Conservation (phyloP, 2,113 vertebrate genomes). For the Sinocyclocheilus grahami region DNA sequence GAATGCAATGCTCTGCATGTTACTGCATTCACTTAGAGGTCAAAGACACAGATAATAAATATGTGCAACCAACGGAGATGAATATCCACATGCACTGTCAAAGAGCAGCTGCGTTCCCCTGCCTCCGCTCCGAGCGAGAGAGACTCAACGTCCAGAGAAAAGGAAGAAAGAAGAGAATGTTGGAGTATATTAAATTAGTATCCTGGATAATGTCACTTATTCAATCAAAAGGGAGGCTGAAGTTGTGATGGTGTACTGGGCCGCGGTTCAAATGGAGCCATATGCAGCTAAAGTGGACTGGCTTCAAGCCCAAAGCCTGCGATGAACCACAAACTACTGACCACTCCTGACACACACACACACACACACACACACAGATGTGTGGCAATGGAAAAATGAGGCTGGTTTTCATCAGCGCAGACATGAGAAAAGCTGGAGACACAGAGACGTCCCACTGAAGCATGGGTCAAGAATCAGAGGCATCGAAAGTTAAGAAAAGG, state of each 20-base stretch:
- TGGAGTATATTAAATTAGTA: constrained; percentile 50
- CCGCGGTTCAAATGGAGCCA: constrained; percentile 52
- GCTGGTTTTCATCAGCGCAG: constrained; percentile 21
- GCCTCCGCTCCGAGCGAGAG: constrained; percentile 25
- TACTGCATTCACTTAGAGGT: constrained; percentile 41
- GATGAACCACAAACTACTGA: constrained; percentile 50
- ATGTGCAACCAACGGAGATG: constrained; percentile 49
- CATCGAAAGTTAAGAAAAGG: neutral
- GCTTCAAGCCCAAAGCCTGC: constrained; percentile 39
- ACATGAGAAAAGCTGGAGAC: constrained; percentile 25
- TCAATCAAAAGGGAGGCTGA: constrained; percentile 52
- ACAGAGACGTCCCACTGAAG: constrained; percentile 11
- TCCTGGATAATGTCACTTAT: constrained; percentile 58
- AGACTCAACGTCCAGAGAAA: constrained; percentile 9
- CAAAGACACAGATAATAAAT: constrained; percentile 54
- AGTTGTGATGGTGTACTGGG: constrained; percentile 50
- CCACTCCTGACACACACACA: constrained; percentile 43
- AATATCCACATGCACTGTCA: constrained; percentile 58
- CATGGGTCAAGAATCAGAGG: neutral
- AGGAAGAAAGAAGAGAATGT: constrained; percentile 31
- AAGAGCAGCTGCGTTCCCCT: constrained; percentile 46
- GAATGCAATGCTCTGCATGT: constrained; percentile 34
- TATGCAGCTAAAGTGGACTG: constrained; percentile 42
- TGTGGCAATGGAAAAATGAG: constrained; percentile 9
- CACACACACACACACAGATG: constrained; percentile 33